Evolutionary conservation across 1,140 invertebrate species (phyloP).

Genomic region (Delia radicum): DNA sequence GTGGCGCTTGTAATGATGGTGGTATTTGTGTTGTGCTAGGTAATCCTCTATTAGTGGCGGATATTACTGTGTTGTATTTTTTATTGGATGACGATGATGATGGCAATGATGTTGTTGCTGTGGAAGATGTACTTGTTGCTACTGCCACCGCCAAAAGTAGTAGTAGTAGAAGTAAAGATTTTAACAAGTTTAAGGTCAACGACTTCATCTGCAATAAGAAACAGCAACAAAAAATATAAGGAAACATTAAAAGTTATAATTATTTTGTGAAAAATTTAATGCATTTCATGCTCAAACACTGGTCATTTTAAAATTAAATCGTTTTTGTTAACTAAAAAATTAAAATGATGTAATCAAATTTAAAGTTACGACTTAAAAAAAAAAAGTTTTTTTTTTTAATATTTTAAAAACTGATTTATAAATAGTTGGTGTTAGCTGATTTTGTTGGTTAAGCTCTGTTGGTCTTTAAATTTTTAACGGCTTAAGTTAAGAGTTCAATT

Average conservation of each 20-base stretch:
- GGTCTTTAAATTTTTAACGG: too few relatives aligned
- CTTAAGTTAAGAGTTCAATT: too few relatives aligned
- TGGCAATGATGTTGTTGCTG: slow-evolving; percentile 7
- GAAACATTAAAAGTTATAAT: background rate
- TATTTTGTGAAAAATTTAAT: background rate
- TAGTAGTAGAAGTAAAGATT: slow-evolving; percentile 41
- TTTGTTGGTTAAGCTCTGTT: too few relatives aligned
- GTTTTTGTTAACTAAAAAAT: background rate
- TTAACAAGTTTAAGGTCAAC: slow-evolving; percentile 53
- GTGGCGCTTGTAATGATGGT: slow-evolving; percentile 26
- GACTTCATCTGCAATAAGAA: slow-evolving; percentile 45
- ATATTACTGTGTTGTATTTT: slow-evolving; percentile 3
- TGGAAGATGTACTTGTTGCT: slow-evolving; percentile 19
- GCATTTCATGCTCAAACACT: background rate
- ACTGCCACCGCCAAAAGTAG: background rate
- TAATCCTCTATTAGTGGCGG: background rate
- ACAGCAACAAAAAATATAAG: background rate
- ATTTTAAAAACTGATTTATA: too few relatives aligned
- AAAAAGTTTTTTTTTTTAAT: too few relatives aligned
- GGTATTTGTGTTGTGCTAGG: slow-evolving; percentile 34
- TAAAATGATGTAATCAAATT: background rate
- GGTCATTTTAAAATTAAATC: background rate
- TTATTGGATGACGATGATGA: slow-evolving; percentile 15
- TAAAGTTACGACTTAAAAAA: background rate
- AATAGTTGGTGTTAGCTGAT: too few relatives aligned